Conservation (phyloP, 37 sponge, comb jelly and placozoan species). For the Dysidea cf. avara region DNA sequence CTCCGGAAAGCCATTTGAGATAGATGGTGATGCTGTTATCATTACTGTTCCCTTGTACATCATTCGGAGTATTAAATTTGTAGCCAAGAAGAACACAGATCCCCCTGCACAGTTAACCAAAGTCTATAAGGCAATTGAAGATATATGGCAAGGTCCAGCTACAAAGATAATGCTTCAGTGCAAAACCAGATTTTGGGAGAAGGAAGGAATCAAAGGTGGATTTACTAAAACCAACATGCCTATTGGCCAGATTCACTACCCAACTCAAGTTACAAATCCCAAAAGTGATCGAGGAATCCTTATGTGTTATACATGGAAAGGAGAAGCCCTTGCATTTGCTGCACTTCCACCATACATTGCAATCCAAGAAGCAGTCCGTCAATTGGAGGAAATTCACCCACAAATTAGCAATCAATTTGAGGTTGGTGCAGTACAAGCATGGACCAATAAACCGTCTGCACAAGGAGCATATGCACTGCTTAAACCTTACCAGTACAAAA, state of each 20-base stretch:
- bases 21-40: conserved; percentile 52
- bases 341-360: no score
- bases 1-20: neutral
- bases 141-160: conserved; percentile 44
- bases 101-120: neutral
- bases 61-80: conserved; percentile 23
- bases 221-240: no score
- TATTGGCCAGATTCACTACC: no score
- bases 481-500: conserved; percentile 14
- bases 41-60: conserved; percentile 53
- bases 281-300: no score
- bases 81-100: neutral
- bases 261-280: no score
- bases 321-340: no score
- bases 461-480: conserved; percentile 54
- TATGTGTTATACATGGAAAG: no score
- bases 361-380: no score
- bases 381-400: no score
- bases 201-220: no score
- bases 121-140: conserved; percentile 19
- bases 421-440: conserved; percentile 38
- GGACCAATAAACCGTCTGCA: conserved; percentile 50
- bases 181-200: no score
- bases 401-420: conserved; percentile 19
- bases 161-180: conserved; percentile 59